Conservation (phyloP, 2,888 invertebrate genomes). For the Drosophila vallismaia region DNA sequence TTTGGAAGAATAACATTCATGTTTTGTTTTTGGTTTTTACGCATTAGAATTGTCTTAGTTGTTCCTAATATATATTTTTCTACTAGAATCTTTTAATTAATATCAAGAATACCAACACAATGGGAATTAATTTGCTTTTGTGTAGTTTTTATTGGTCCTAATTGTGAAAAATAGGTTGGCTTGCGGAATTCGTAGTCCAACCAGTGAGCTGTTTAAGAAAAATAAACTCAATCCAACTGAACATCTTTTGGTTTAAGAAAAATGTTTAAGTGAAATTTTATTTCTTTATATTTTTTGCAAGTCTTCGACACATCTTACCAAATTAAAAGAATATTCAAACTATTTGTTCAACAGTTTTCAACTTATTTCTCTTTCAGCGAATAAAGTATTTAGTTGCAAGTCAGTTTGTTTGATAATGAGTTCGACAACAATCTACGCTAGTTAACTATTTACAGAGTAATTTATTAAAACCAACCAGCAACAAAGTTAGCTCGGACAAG, state of each 20-base stretch:
- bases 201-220: neutral
- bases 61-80: slow-evolving; percentile 23
- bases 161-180: slow-evolving; percentile 17
- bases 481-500: slow-evolving; percentile 14
- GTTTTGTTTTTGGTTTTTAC: slow-evolving; percentile 40
- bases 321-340: neutral
- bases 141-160: slow-evolving; percentile 57
- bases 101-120: slow-evolving; percentile 22
- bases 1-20: slow-evolving; percentile 83
- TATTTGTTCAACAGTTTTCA: neutral
- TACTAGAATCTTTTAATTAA: slow-evolving; percentile 7
- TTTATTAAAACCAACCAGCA: slow-evolving; percentile 24
- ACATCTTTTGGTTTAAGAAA: slow-evolving; percentile 1
- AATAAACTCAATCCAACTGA: slow-evolving; percentile 4
- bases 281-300: neutral
- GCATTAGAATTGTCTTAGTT: slow-evolving; percentile 28
- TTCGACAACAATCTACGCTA: slow-evolving; percentile 37
- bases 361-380: neutral
- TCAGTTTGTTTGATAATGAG: slow-evolving; percentile 25
- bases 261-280: neutral
- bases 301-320: neutral
- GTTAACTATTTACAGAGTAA: slow-evolving; percentile 31
- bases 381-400: slow-evolving; percentile 13
- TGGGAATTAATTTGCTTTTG: slow-evolving; percentile 1
- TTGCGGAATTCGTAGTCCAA: neutral